Conservation (phyloP, 2,797 vertebrate genomes). For the Acrocephalus scirpaceus region DNA sequence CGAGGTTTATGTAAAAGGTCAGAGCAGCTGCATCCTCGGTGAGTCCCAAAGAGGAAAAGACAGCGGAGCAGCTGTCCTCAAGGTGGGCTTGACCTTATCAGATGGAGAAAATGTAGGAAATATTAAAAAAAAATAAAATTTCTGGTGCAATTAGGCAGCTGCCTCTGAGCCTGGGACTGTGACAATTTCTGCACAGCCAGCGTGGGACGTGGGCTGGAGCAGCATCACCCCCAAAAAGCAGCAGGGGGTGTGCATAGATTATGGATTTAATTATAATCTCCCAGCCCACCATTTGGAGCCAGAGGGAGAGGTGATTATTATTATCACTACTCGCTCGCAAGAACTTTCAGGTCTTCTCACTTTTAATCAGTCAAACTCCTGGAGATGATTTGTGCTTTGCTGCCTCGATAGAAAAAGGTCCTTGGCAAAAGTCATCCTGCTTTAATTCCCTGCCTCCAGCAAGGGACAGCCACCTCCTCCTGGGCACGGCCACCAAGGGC, state of each 20-base stretch:
- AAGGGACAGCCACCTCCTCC: neutral
- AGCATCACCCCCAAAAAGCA: neutral
- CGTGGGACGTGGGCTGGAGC: neutral
- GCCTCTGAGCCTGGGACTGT: neutral
- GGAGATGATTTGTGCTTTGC: neutral
- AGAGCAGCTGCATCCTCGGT: neutral
- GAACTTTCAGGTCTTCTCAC: neutral
- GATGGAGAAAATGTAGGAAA: neutral
- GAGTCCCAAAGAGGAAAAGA: neutral
- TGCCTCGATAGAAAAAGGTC: neutral
- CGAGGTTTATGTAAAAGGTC: slow-evolving; percentile 2
- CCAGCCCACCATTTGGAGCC: neutral
- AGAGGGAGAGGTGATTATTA: neutral
- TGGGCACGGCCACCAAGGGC: accelerated
- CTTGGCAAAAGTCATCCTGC: neutral
- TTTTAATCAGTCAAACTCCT: neutral
- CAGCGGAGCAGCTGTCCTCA: slow-evolving; percentile 26
- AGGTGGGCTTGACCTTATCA: slow-evolving; percentile 57
- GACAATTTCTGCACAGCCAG: neutral
- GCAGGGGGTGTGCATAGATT: neutral
- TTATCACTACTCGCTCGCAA: neutral
- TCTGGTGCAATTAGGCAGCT: neutral
- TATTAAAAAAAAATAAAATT: neutral
- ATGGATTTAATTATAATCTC: neutral
- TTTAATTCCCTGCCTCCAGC: neutral